A percentile compares a stretch with the other conserved stretches of the same genome.
phyloP scores from a whole-genome alignment of 2,797 vertebrate species.

The Fistularia tabacaria region DNA sequence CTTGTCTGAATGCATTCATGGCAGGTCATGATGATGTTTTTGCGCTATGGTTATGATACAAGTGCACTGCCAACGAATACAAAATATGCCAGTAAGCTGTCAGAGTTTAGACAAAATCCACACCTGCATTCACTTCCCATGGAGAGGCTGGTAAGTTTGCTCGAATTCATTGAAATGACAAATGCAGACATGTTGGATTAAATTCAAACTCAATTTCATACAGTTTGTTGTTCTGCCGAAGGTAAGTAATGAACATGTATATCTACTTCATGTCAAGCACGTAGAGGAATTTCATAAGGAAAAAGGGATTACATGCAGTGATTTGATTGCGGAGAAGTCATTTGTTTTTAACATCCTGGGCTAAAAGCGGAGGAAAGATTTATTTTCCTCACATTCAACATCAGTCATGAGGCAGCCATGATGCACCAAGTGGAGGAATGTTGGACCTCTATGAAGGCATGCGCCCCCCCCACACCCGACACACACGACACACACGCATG shows the following conservation, averaged over 20 bases:
- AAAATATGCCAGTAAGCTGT: too few species aligned
- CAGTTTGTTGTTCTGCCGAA: conserved; percentile 18
- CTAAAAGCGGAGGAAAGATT: conserved; percentile 25
- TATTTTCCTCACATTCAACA: conserved; percentile 44
- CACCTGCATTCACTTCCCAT: conserved; percentile 39
- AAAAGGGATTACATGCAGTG: conserved; percentile 6
- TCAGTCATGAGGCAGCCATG: conserved; percentile 41
- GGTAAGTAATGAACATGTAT: conserved; percentile 20
- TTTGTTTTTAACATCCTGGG: conserved; percentile 1
- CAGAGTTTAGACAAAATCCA: conserved; percentile 9
- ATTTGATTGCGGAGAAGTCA: conserved; percentile 3
- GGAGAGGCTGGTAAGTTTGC: conserved; percentile 5
- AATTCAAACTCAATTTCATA: conserved; percentile 7
- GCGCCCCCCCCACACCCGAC: conserved; percentile 8
- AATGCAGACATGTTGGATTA: conserved; percentile 11
- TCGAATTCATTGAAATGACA: conserved; percentile 24
- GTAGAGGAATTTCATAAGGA: conserved; percentile 12
- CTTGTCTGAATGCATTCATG: too few species aligned
- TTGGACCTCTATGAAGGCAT: not conserved
- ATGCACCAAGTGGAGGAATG: conserved; percentile 42
- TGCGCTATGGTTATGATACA: too few species aligned
- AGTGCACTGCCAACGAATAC: too few species aligned
- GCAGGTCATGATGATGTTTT: too few species aligned
- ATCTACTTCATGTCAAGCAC: conserved; percentile 15
- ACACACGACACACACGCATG: conserved; percentile 7